Evolutionary conservation across 2,888 invertebrate genomes (phyloP), one percentile per base, ranked within the genome.

Genomic region (Nasonovia ribisnigri): DNA sequence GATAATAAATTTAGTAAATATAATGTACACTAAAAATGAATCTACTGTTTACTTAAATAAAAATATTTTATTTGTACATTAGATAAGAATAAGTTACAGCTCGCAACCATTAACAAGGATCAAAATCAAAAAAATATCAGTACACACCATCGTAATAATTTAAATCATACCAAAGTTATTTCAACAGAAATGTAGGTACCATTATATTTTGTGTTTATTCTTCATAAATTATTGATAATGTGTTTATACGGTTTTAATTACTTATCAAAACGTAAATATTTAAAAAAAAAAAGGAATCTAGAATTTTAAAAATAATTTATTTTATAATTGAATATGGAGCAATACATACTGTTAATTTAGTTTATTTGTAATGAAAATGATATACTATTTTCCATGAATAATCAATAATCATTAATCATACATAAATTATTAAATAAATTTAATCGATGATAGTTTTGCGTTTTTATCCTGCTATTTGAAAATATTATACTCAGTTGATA

Each of bases 1-100:
- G 90, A 90, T 86, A 86, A 51, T 51, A 93, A 90, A 90, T 67
- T 43, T 10, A 90, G 93, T 93, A 93, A 93, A 90, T 84, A 88
- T 88, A 6, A 77, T 42, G 43, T n/a, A 60, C 26, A 90, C 24
- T n/a, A n/a, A 60, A 89, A 60, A 60, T 67, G 5, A 29, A 36
- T 36, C 77, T 36, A 43, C 8, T 51, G 67, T 51, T 36, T 88
- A 48, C 54, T 86, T n/a, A 57, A 86, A 91, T 46, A 84, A 36
- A 51, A 54, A 36, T 10, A 6, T 46, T 48, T 86, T 57, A 54
- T 84, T 89, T 89, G 46, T 84, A 46, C 10, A 57, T 86, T 93
- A 93, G 93, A 93, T 90, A 93, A 89, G 46, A 46, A 26, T 57
- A 93, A 93, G 48, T 46, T 42, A 46, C 89, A 93, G n/a, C 36